Base-by-base conservation (phyloP, 2,797 vertebrate genomes). In the Brachymystax lenok region DNA sequence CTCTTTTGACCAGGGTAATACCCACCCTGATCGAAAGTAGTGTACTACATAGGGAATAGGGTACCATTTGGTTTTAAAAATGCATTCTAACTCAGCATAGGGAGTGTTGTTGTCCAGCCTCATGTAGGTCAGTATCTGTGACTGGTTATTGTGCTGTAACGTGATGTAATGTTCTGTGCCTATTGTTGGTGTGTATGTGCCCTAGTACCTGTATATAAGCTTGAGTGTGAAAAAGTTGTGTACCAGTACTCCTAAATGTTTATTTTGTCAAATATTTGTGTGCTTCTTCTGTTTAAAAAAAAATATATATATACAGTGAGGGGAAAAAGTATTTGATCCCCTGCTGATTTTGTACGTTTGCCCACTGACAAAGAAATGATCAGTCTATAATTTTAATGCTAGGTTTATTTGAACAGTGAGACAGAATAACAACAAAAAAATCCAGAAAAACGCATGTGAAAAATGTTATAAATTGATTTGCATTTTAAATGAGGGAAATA, bases 51-150 rank as follows among this genome's bases (percentile, higher is more conserved):
- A 61, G 59, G 24, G n/a, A 24, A 46, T 46, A 46, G 40, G 40
- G 10, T 12, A 1, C 59, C 59, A 10, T 24, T 46, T 12, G 40
- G 21, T 63, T 24, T 21, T 21, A n/a, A 13, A 63, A 10, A 27
- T 21, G 10, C 59, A 24, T 13, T 8, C 59, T 63, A 93, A 92
- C 92, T 94, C 91, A 92, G 93, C 92, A 82, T 95, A 93, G 89
- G 91, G 93, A 82, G 88, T 91, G 90, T 91, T 92, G 93, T 93
- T 92, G 89, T 93, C 93, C 91, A 92, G 93, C 93, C 92, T 90
- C 93, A 92, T 91, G 91, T 95, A 93, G 91, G 89, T 90, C 90
- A 94, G 92, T 93, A 93, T 90, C 85, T 93, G 92, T 94, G 90
- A 91, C 87, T 92, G 90, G 88, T 94, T 92, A 91, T 90, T 87